Base-by-base conservation (phyloP, 2,113 vertebrate genomes). In the Antennarius striatus region DNA sequence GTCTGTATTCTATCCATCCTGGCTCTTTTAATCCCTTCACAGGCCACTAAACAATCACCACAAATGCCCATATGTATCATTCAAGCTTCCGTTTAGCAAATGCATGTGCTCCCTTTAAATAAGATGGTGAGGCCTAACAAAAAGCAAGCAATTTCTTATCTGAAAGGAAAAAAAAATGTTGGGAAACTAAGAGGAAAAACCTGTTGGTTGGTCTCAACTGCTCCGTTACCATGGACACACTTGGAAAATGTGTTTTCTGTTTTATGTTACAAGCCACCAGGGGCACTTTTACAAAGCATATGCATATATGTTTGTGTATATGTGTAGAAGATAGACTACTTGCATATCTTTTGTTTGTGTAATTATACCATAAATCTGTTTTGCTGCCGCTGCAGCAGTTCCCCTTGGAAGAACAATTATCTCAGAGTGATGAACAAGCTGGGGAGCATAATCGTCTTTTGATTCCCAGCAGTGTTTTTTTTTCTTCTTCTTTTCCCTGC, bases 211-310 rank as follows among this genome's bases (percentile, higher is more conserved):
- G 13, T 52, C 53, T 67, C 40, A 9, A 10, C 51, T 71, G 56
- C 46, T 56, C 64, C 69, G 69, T 86, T 84, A 63, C 83, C 83
- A 86, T 86, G 84, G 82, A 79, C 77, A 82, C 65, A 1, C 42
- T 62, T 69, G 15, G 36, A 56, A 59, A 3, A 52, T 49, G 22
- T 22, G 46, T 15, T 10, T 68, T 16, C 52, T 30, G 71, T 16
- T 36, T 17, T 29, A 40, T 70, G 54, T 61, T 14, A 17, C 70
- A 48, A 52, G 30, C 50, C 40, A 56, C 32, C 5, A 47, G 30
- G 39, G 56, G 49, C 39, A 36, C 63, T 48, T 48, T 81, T 75
- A 48, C 40, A 73, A 56, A 68, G 50, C 47, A 40, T 36, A 16
- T 13, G 32, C 61, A 57, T 62, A 58, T 53, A 59, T 71, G 59